phyloP scores from a whole-genome alignment of 2,888 invertebrate species.

The Athetis lepigone region DNA sequence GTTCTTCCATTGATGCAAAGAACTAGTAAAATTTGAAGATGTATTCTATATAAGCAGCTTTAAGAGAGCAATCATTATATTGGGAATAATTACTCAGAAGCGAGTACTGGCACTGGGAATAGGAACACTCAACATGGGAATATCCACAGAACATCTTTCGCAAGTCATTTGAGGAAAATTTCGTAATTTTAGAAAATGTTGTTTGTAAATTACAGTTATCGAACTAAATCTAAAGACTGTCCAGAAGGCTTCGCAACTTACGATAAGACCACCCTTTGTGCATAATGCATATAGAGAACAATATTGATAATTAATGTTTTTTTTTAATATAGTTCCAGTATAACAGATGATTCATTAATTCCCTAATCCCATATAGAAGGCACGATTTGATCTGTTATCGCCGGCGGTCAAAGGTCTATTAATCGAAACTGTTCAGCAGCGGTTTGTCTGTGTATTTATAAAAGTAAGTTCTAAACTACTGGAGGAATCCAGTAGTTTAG shows the following conservation, averaged over 20 bases:
- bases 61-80: neutral
- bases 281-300: conserved; percentile 6
- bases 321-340: neutral
- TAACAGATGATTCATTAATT: neutral
- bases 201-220: conserved; percentile 13
- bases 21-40: neutral
- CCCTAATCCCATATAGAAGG: neutral
- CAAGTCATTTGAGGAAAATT: conserved; percentile 17
- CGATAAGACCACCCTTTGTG: conserved; percentile 17
- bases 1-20: too few species aligned
- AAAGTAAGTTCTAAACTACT: conserved; percentile 2
- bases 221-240: conserved; percentile 5
- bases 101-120: too few species aligned
- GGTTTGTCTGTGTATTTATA: neutral
- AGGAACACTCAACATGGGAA: neutral
- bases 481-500: too few species aligned
- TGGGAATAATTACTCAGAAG: neutral
- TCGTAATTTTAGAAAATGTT: neutral
- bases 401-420: neutral
- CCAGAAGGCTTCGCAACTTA: neutral
- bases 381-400: too few species aligned
- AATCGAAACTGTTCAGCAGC: neutral
- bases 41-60: neutral
- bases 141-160: neutral
- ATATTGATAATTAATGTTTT: neutral